phyloP scores from a whole-genome alignment of 2,797 vertebrate genomes.

The Anguilla obscura region DNA sequence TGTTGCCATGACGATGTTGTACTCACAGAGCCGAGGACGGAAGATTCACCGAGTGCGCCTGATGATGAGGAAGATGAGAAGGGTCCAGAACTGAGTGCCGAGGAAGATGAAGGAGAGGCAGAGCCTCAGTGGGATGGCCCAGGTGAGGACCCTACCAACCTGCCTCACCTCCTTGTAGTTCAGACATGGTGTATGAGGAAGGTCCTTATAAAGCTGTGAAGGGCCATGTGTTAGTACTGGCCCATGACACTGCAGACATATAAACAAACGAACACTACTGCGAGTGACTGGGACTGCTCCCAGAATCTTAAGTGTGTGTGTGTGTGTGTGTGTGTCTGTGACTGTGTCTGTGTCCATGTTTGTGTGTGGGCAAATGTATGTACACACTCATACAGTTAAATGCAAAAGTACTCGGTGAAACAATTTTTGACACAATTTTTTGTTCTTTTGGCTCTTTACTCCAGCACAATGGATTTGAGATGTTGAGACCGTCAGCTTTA shows the following conservation, averaged over 20 bases:
- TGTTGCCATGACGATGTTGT: neutral
- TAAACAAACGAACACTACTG: slow-evolving; percentile 62
- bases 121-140: slow-evolving; percentile 76
- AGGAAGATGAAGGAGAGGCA: slow-evolving; percentile 52
- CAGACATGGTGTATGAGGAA: slow-evolving; percentile 24
- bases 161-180: neutral
- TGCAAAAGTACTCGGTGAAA: no score
- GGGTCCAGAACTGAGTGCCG: slow-evolving; percentile 53
- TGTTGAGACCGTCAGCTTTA: no score
- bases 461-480: neutral
- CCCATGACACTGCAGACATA: neutral
- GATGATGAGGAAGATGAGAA: slow-evolving; percentile 63
- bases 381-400: no score
- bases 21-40: slow-evolving; percentile 62
- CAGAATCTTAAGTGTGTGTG: slow-evolving; percentile 40
- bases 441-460: neutral
- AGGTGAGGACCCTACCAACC: slow-evolving; percentile 70
- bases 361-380: slow-evolving; percentile 16
- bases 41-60: slow-evolving; percentile 57
- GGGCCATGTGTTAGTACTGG: slow-evolving; percentile 40
- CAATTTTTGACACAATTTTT: no score
- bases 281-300: neutral
- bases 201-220: slow-evolving; percentile 22
- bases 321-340: slow-evolving; percentile 18
- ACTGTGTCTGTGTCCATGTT: neutral